These are phyloP conservation scores for Megathymus violae DNA, from an alignment of 1,140 invertebrate species.

Conservation along the genomic window DNA sequence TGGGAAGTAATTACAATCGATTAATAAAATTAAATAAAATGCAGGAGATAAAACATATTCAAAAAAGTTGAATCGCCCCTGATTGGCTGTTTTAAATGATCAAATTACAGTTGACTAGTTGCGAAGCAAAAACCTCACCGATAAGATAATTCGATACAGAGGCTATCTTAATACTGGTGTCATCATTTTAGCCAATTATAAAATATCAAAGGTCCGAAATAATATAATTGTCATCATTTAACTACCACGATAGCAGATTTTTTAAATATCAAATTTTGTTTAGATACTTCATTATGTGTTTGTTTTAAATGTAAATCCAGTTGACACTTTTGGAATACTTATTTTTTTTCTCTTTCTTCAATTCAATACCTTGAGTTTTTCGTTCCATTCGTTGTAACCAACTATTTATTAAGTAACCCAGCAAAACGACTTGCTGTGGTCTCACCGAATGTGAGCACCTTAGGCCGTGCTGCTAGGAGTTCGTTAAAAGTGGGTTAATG, in stretches of 20 bases:
- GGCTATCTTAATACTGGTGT: slow-evolving; percentile 64
- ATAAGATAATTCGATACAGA: slow-evolving; percentile 60
- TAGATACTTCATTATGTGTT: not conserved
- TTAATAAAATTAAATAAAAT: slow-evolving; percentile 2
- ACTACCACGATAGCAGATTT: not conserved
- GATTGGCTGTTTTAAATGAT: slow-evolving; percentile 32
- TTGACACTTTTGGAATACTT: too few relatives aligned
- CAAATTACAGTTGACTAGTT: slow-evolving; percentile 42
- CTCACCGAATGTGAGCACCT: too few relatives aligned
- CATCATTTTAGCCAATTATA: slow-evolving; percentile 44
- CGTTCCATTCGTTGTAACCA: too few relatives aligned
- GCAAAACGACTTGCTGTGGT: too few relatives aligned
- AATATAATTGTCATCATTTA: not conserved
- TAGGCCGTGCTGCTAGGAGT: too few relatives aligned
- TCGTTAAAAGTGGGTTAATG: too few relatives aligned
- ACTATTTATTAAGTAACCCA: too few relatives aligned
- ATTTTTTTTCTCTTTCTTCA: too few relatives aligned
- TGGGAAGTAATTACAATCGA: not conserved
- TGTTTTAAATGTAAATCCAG: too few relatives aligned
- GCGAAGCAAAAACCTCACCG: slow-evolving; percentile 47
- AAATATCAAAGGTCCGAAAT: slow-evolving; percentile 9
- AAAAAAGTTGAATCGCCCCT: too few relatives aligned
- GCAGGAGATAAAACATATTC: slow-evolving; percentile 8
- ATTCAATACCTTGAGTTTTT: too few relatives aligned
- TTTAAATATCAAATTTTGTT: not conserved